Conservation (phyloP, 2,888 invertebrate species). For the Hololepta plana region DNA sequence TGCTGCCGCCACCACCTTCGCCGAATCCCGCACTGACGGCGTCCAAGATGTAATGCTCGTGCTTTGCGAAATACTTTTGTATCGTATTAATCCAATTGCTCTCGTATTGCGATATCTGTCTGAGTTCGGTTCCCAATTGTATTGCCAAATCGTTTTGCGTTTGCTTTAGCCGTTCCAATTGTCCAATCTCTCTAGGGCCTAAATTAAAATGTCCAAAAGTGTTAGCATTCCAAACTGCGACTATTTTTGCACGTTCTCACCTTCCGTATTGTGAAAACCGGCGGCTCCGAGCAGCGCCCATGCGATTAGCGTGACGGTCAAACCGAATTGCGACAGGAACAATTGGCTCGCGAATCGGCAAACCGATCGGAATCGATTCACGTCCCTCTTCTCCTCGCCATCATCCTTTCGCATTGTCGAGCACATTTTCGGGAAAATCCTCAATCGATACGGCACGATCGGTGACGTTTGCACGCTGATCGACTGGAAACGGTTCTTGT, state of each 20-base stretch:
- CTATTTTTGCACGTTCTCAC: no score
- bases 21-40: constrained; percentile 35
- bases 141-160: constrained; percentile 43
- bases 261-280: constrained; percentile 46
- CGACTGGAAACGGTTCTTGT: constrained; percentile 17
- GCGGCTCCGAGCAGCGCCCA: constrained; percentile 47
- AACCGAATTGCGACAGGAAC: constrained; percentile 37
- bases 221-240: no score
- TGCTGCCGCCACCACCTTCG: constrained; percentile 36
- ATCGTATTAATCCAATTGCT: constrained; percentile 42
- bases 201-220: constrained; percentile 6
- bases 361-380: no score
- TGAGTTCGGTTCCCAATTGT: constrained; percentile 42
- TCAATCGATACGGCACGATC: constrained; percentile 33
- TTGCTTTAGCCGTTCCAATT: constrained; percentile 32
- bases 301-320: constrained; percentile 35
- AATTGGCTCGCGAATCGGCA: constrained; percentile 33
- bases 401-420: constrained; percentile 19
- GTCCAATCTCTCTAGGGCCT: constrained; percentile 40
- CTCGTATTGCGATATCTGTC: constrained; percentile 32
- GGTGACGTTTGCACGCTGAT: constrained; percentile 30
- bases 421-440: constrained; percentile 33
- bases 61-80: constrained; percentile 33
- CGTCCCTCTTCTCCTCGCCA: constrained; percentile 19
- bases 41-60: constrained; percentile 38